Evolutionary conservation across 2,113 vertebrate species (phyloP).

Genomic region (Micronisus gabar): DNA sequence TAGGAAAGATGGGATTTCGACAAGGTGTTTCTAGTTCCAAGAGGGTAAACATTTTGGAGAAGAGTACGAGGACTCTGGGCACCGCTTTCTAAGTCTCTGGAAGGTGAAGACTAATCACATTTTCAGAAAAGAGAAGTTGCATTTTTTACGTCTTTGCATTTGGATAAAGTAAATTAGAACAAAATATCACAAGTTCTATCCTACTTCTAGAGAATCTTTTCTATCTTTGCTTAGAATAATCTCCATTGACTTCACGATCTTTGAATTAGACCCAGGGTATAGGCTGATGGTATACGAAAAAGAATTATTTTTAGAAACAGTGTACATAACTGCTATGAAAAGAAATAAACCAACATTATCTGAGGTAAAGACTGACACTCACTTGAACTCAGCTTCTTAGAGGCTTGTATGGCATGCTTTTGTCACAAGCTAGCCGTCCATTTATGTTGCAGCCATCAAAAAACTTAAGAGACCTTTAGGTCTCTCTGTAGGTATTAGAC

Average conservation of each 20-base stretch:
- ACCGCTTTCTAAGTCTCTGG: neutral
- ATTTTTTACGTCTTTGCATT: neutral
- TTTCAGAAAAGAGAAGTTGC: neutral
- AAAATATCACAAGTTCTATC: neutral
- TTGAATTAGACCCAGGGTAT: neutral
- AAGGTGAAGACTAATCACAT: neutral
- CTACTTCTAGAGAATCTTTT: neutral
- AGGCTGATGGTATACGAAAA: neutral
- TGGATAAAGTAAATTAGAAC: neutral
- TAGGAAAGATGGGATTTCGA: neutral
- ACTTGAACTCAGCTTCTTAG: neutral
- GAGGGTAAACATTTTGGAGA: neutral
- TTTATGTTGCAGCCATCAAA: neutral
- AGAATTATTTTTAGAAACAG: neutral
- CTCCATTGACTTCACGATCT: neutral
- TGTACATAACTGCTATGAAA: neutral
- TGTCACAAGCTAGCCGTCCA: neutral
- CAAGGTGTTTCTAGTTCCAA: neutral
- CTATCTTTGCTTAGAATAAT: neutral
- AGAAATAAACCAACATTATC: neutral
- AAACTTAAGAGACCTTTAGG: neutral
- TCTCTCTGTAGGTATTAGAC: neutral
- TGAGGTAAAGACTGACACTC: neutral
- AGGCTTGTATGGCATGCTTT: neutral
- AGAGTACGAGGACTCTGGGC: neutral